A percentile compares a stretch with the other conserved stretches of the same genome.
Evolutionary conservation across 2,888 invertebrate species (phyloP).

Genomic region (Phragmatobia fuliginosa): DNA sequence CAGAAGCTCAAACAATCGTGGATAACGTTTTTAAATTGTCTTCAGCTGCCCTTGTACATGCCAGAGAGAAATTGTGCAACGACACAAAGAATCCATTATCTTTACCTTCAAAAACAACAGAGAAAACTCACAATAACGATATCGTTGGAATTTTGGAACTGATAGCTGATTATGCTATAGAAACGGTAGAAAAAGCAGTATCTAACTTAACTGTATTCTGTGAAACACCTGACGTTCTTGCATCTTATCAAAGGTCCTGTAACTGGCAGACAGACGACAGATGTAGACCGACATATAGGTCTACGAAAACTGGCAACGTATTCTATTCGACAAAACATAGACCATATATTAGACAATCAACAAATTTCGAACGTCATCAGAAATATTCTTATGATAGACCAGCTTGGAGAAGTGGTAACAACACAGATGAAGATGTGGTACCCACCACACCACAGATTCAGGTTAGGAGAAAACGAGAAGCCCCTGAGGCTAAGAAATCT

Average conservation of each 20-base stretch:
- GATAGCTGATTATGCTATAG: conserved; percentile 55
- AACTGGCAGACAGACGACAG: conserved; percentile 24
- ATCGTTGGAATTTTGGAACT: conserved; percentile 58
- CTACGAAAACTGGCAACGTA: conserved; percentile 60
- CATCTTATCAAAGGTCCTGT: conserved; percentile 54
- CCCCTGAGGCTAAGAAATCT: conserved; percentile 1
- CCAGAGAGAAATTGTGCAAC: conserved; percentile 67
- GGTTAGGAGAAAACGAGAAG: conserved; percentile 16
- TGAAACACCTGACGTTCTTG: conserved; percentile 50
- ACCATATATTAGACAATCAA: conserved; percentile 56
- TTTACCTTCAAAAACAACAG: conserved; percentile 18
- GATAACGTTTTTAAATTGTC: conserved; percentile 63
- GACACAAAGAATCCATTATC: conserved; percentile 23
- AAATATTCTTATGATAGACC: conserved; percentile 21
- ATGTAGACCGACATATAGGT: conserved; percentile 49
- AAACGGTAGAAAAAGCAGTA: conserved; percentile 56
- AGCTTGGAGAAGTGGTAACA: neutral
- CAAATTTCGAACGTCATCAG: conserved; percentile 44
- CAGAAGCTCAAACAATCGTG: conserved; percentile 61
- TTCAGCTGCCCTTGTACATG: conserved; percentile 59
- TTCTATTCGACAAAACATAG: conserved; percentile 62
- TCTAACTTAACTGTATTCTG: conserved; percentile 67
- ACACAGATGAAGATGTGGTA: neutral
- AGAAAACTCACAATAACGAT: conserved; percentile 40
- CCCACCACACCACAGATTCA: neutral